These are phyloP conservation scores for Agrotis ipsilon DNA, from an alignment of 2,888 invertebrate species.

Conservation along the genomic window DNA sequence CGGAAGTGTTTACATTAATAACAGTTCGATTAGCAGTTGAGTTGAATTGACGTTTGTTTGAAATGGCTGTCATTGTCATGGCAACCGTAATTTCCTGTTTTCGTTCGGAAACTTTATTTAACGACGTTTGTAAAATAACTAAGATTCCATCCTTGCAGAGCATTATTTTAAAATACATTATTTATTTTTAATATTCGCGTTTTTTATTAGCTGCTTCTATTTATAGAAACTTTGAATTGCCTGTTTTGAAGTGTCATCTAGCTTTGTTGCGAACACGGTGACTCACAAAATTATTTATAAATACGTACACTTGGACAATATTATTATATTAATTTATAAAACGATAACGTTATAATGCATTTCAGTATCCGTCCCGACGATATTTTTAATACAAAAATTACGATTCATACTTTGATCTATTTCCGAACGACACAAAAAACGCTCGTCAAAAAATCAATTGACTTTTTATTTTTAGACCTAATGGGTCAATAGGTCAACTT, in stretches of 20 bases:
- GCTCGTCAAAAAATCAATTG: conserved; percentile 33
- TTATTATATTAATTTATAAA: no score
- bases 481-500: conserved; percentile 43
- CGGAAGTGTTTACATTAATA: conserved; percentile 3
- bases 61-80: conserved; percentile 77
- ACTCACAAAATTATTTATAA: background rate
- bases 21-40: conserved; percentile 12
- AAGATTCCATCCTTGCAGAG: no score
- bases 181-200: background rate
- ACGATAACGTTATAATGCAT: background rate
- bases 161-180: no score
- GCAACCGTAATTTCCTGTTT: conserved; percentile 70
- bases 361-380: background rate
- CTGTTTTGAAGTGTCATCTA: background rate
- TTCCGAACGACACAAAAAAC: conserved; percentile 24
- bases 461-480: conserved; percentile 25
- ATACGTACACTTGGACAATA: background rate
- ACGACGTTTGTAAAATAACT: no score
- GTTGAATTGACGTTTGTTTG: conserved; percentile 70
- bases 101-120: conserved; percentile 72
- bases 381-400: background rate
- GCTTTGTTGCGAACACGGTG: background rate
- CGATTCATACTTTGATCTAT: background rate
- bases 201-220: background rate
- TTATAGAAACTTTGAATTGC: background rate